Evolutionary conservation across 2,888 invertebrate species (phyloP), one percentile per base, ranked within the genome.

Genomic region (Lasioglossum oenotherae): DNA sequence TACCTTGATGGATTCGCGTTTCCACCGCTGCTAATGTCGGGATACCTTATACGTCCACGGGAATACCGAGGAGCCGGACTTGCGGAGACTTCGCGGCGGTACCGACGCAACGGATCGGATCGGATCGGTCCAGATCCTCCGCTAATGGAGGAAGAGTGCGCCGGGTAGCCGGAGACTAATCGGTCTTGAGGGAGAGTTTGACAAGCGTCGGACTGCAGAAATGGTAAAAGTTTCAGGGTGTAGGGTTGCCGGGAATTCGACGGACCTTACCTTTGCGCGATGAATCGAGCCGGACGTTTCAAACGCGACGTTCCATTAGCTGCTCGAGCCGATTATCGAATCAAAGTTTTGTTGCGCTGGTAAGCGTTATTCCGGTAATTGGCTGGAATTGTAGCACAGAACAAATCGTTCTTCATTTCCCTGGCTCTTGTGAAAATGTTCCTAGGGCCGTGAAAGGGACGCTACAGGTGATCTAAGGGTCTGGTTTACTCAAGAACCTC

Each of bases 1-100:
- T 86, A 83, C 82, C 82, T 86, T 87, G 86, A 87, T 86, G 86
- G 86, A 87, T 83, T 82, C 82, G 86, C 76, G 75, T 87, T 83
- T 86, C 80, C 86, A 83, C 46, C 75, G 86, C 27, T 67, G 74
- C 82, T 86, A 83, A 87, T 83, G 80, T 80, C 35, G 71, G 73
- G 82, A 75, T 87, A 80, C 82, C 78, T 85, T 78, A 86, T 82
- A 82, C 86, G 82, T 86, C 14, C 75, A 14, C 72, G 67, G 44
- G 78, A 64, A 82, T 75, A 53, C 49, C 41, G 41, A 35, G 31
- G 38, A 27, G n/a, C 46, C 44, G 53, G 49, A 23, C 77, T 44
- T 78, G 67, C 31, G 44, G 41, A 74, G 71, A 80, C 82, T 74
- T 77, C n/a, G 71, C 69, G 49, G 85, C 81, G 64, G 79, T 71